Conservation (phyloP, 53 echinoderm and acorn worm species). For the Arbacia lixula region DNA sequence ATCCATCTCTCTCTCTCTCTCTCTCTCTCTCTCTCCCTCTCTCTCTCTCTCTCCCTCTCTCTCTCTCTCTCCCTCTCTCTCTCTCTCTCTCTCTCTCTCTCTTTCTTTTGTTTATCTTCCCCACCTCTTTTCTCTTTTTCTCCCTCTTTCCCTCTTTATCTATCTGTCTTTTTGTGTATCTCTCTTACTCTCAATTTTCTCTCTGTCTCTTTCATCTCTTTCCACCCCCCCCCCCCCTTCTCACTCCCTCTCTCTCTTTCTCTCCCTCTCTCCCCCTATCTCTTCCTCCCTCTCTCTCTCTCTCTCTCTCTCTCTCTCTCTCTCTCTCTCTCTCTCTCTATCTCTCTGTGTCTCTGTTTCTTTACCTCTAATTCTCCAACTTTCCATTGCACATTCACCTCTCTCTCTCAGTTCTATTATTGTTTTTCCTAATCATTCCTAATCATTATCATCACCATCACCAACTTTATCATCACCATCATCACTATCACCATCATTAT, state of each 20-base stretch:
- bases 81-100: background rate
- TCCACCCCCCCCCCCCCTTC: background rate
- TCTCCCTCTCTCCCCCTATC: constrained; percentile 8
- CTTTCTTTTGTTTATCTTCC: background rate
- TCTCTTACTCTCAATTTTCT: background rate
- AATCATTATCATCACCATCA: no score
- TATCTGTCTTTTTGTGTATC: background rate
- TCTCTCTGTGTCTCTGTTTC: background rate
- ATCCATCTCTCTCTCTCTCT: background rate
- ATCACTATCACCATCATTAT: no score
- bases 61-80: background rate
- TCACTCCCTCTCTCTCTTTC: background rate
- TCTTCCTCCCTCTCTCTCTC: background rate
- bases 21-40: background rate
- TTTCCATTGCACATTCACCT: background rate
- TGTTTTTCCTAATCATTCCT: no score
- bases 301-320: background rate
- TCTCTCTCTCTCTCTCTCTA: background rate
- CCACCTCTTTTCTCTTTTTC: background rate
- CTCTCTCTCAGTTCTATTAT: no score
- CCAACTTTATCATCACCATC: no score
- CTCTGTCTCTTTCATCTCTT: background rate
- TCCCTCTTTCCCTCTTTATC: background rate
- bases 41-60: background rate
- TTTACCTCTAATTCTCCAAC: background rate